phyloP scores from a whole-genome alignment of 2,888 invertebrate genomes.

The Pherbina coryleti region DNA sequence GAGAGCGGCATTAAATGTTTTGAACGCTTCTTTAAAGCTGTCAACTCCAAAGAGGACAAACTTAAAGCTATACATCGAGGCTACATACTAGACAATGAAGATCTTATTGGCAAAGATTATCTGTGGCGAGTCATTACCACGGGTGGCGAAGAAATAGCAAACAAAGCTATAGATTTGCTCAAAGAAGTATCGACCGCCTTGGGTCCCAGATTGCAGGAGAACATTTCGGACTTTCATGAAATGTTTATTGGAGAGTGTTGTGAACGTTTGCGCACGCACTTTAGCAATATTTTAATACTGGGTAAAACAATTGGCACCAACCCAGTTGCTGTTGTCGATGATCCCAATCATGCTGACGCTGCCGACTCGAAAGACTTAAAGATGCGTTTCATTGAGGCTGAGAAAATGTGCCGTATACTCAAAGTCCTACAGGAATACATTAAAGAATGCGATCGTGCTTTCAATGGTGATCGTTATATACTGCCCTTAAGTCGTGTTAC shows the following conservation, averaged over 20 bases:
- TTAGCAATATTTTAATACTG: constrained; percentile 80
- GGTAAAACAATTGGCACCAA: constrained; percentile 59
- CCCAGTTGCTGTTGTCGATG: constrained; percentile 40
- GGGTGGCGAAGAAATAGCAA: constrained; percentile 92
- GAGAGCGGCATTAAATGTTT: constrained; percentile 95
- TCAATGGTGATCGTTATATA: constrained; percentile 88
- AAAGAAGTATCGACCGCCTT: constrained; percentile 95
- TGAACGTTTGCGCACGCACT: constrained; percentile 87
- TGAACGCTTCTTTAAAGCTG: constrained; percentile 78
- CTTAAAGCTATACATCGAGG: constrained; percentile 87
- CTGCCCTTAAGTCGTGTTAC: constrained; percentile 88
- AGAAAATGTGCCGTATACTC: constrained; percentile 92
- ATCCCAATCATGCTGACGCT: constrained; percentile 52
- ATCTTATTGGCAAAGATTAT: constrained; percentile 96
- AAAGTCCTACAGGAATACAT: constrained; percentile 96
- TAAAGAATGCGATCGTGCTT: constrained; percentile 92
- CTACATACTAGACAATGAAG: constrained; percentile 91
- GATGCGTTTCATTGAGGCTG: constrained; percentile 74
- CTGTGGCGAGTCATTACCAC: constrained; percentile 94
- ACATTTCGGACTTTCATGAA: constrained; percentile 87
- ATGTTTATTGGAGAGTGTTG: constrained; percentile 93
- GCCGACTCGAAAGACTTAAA: constrained; percentile 65
- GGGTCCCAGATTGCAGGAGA: constrained; percentile 85
- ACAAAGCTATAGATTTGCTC: constrained; percentile 89
- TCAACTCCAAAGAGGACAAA: constrained; percentile 95